Conservation (phyloP, 2,797 vertebrate genomes). For the Myotis daubentonii region DNA sequence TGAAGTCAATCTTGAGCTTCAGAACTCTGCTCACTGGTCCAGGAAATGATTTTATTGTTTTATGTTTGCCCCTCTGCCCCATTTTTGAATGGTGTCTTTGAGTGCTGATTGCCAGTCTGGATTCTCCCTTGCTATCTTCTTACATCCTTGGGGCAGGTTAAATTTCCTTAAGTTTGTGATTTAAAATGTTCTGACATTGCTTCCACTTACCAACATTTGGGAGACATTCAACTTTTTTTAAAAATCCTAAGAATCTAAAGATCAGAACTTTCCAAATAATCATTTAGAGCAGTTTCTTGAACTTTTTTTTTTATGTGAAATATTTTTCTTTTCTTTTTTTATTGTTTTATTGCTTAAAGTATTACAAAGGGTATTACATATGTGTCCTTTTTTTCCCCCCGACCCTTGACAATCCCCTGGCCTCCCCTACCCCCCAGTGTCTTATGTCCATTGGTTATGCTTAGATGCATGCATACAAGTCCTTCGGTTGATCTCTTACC, state of each 20-base stretch:
- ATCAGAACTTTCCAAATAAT: not conserved
- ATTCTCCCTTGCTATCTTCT: not conserved
- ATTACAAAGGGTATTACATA: too few relatives aligned
- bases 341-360: too few relatives aligned
- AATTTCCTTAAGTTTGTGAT: not conserved
- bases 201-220: not conserved
- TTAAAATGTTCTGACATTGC: not conserved
- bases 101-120: not conserved
- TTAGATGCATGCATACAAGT: too few relatives aligned
- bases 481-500: too few relatives aligned
- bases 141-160: not conserved
- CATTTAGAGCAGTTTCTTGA: not conserved
- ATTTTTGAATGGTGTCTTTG: not conserved
- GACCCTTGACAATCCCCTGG: too few relatives aligned
- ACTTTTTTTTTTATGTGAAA: not conserved
- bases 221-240: not conserved
- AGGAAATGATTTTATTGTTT: not conserved
- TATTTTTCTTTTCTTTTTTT: too few relatives aligned
- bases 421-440: too few relatives aligned
- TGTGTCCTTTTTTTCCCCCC: too few relatives aligned
- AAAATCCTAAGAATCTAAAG: not conserved
- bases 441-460: too few relatives aligned
- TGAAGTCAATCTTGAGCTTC: not conserved
- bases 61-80: not conserved
- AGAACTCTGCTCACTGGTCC: not conserved